Evolutionary conservation across 2,113 vertebrate species (phyloP).

Genomic region (Nanorana parkeri): DNA sequence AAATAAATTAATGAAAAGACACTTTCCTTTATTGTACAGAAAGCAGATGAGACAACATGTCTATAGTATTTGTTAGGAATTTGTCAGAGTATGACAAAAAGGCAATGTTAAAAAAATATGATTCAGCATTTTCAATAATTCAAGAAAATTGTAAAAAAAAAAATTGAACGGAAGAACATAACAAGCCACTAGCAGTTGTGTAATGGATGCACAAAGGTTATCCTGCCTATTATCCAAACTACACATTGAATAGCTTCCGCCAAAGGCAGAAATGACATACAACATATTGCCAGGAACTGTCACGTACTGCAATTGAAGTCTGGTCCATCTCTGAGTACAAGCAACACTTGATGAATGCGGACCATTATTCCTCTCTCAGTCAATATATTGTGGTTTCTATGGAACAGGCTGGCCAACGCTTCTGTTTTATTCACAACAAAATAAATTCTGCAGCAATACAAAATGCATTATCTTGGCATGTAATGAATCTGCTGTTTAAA

Average conservation of each 20-base stretch:
- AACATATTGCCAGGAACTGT: constrained; percentile 29
- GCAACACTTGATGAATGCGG: constrained; percentile 21
- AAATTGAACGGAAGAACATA: not conserved
- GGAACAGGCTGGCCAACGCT: constrained; percentile 17
- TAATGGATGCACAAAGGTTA: constrained; percentile 28
- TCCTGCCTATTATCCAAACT: not conserved
- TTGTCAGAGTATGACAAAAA: not conserved
- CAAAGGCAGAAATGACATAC: constrained; percentile 12
- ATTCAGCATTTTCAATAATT: constrained; percentile 20
- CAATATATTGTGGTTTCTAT: constrained; percentile 14
- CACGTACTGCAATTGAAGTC: constrained; percentile 7
- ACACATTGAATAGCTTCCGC: not conserved
- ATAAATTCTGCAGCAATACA: constrained; percentile 43
- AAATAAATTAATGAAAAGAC: too few relatives aligned
- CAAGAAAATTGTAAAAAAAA: too few relatives aligned
- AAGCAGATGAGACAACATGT: too few relatives aligned
- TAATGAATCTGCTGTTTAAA: constrained; percentile 57
- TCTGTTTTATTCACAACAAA: constrained; percentile 48
- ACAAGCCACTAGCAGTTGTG: not conserved
- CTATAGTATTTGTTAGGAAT: too few relatives aligned
- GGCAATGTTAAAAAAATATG: not conserved
- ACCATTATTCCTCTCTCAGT: constrained; percentile 29
- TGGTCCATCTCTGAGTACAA: not conserved
- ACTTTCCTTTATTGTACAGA: too few relatives aligned
- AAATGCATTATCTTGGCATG: constrained; percentile 49